These are phyloP conservation scores for Microcebus griseorufus DNA, from an alignment of 2,113 vertebrate genomes.

Conservation along the genomic window DNA sequence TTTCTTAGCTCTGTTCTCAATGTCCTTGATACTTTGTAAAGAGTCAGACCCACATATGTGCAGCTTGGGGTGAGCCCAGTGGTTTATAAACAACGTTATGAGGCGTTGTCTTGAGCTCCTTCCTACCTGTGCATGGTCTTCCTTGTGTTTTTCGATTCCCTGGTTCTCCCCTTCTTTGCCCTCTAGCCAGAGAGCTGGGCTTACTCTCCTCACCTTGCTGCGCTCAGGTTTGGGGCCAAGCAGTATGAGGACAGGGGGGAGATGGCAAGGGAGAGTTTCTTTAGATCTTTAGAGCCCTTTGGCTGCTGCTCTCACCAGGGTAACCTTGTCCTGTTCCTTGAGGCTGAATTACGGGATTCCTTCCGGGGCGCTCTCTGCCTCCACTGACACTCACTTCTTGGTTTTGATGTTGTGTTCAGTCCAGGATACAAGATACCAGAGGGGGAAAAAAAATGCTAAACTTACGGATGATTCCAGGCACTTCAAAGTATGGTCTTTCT, in stretches of 20 bases:
- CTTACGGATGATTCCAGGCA: not conserved
- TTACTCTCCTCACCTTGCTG: not conserved
- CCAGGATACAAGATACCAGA: not conserved
- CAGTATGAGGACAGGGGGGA: not conserved
- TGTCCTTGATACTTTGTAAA: not conserved
- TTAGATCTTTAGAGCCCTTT: not conserved
- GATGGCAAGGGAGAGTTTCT: not conserved
- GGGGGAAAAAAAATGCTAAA: not conserved
- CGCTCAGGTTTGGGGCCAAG: not conserved
- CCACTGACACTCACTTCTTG: not conserved
- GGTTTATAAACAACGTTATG: not conserved
- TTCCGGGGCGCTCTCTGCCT: not conserved
- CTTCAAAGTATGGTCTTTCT: not conserved
- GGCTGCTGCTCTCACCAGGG: not conserved
- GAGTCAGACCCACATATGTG: accelerated
- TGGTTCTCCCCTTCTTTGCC: too few relatives aligned
- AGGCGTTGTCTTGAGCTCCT: not conserved
- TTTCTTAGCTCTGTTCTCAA: not conserved
- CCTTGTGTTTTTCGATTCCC: not conserved
- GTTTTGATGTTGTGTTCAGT: not conserved
- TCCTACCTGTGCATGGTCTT: not conserved
- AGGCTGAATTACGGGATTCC: not conserved
- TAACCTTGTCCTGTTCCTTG: too few relatives aligned
- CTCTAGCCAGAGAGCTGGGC: not conserved
- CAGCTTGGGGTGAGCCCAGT: not conserved